These are phyloP conservation scores for Serranus cabrilla DNA, from an alignment of 2,797 vertebrate genomes.

Conservation along the genomic window DNA sequence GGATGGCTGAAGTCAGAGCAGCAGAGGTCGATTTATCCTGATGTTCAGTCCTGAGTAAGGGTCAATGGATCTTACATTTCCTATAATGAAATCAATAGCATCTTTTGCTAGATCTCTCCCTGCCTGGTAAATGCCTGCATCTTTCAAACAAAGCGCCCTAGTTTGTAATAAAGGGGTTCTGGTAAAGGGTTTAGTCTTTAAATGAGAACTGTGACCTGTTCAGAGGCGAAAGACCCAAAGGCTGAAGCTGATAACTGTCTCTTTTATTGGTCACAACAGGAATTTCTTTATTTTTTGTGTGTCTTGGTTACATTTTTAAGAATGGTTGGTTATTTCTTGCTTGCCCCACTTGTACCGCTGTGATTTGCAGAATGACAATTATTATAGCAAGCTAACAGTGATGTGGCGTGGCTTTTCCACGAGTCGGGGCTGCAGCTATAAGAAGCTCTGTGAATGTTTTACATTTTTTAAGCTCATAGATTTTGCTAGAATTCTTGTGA, in stretches of 20 bases:
- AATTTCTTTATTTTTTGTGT: not conserved
- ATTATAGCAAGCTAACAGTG: not conserved
- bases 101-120: not conserved
- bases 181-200: not conserved
- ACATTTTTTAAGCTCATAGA: no score
- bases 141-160: not conserved
- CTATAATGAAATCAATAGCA: not conserved
- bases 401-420: no score
- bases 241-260: not conserved
- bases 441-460: no score
- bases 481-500: no score
- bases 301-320: not conserved
- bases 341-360: not conserved
- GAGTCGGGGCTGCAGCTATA: no score
- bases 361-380: not conserved
- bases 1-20: constrained; percentile 38
- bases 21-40: not conserved
- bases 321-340: not conserved
- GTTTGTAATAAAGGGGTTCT: not conserved
- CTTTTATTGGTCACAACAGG: not conserved
- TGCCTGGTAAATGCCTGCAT: not conserved
- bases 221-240: not conserved
- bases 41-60: constrained; percentile 6
- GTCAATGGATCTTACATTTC: not conserved
- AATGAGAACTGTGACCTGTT: not conserved